A percentile compares a stretch with the other conserved stretches of the same genome.
These are phyloP conservation scores for Cyphomyrus plagiostoma DNA, from an alignment of 2,113 vertebrate genomes.

Conservation along the genomic window DNA sequence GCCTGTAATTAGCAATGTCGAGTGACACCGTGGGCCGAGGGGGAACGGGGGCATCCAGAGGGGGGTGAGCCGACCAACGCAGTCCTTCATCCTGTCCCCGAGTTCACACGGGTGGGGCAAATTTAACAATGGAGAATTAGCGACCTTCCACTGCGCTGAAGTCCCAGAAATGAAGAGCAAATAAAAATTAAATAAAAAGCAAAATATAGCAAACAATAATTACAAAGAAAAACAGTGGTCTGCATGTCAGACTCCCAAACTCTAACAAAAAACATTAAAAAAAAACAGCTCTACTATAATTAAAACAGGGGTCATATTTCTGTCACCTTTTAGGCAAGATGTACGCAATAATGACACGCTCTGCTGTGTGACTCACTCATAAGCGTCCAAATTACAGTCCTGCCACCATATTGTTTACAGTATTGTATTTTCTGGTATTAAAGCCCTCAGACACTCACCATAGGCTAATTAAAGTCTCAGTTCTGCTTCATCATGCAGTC, in stretches of 20 bases:
- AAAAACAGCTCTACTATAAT: slow-evolving; percentile 57
- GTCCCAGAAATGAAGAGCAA: neutral
- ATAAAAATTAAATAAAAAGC: slow-evolving; percentile 41
- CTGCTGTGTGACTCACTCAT: slow-evolving; percentile 47
- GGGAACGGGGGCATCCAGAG: slow-evolving; percentile 57
- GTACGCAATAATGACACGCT: slow-evolving; percentile 54
- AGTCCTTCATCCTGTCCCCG: slow-evolving; percentile 41
- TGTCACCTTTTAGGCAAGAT: slow-evolving; percentile 60
- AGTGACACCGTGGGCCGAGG: slow-evolving; percentile 69
- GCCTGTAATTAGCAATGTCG: slow-evolving; percentile 75
- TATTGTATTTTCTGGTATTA: slow-evolving; percentile 47
- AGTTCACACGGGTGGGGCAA: neutral
- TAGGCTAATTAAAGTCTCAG: slow-evolving; percentile 56
- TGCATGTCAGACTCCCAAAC: slow-evolving; percentile 37
- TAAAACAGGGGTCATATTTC: slow-evolving; percentile 63
- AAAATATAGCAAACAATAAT: slow-evolving; percentile 55
- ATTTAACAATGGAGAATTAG: neutral
- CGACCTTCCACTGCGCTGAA: neutral
- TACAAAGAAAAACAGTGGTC: slow-evolving; percentile 56
- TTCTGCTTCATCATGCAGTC: slow-evolving; percentile 53
- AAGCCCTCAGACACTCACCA: slow-evolving; percentile 47
- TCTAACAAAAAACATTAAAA: slow-evolving; percentile 46
- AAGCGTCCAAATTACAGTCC: slow-evolving; percentile 62
- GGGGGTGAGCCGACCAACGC: slow-evolving; percentile 44
- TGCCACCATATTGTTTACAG: slow-evolving; percentile 51